phyloP scores from a whole-genome alignment of 2,113 vertebrate species.

The Otolemur garnettii region DNA sequence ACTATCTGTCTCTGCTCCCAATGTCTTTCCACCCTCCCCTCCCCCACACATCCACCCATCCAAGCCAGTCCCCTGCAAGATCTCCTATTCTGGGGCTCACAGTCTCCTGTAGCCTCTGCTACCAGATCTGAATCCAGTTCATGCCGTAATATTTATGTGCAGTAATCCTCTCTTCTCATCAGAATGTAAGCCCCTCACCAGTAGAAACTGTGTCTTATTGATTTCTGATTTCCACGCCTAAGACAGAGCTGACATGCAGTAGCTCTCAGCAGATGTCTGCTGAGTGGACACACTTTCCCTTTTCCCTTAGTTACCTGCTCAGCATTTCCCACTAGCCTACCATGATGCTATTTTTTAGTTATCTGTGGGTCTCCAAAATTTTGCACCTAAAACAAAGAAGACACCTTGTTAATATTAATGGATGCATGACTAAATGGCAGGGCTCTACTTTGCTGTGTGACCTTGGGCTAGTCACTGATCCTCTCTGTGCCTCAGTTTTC shows the following conservation, averaged over 20 bases:
- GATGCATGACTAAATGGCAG: background rate
- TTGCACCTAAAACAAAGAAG: background rate
- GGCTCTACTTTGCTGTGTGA: background rate
- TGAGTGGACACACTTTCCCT: background rate
- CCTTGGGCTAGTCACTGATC: background rate
- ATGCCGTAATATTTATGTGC: background rate
- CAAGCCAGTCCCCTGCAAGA: background rate
- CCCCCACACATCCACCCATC: background rate
- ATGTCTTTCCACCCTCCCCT: too few relatives aligned
- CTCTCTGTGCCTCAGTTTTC: background rate
- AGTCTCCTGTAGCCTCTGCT: background rate
- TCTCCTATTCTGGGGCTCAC: background rate
- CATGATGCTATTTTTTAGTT: background rate
- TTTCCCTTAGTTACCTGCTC: background rate
- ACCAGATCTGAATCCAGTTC: background rate
- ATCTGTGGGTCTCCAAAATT: background rate
- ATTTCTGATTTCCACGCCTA: background rate
- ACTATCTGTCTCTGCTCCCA: background rate
- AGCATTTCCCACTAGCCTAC: background rate
- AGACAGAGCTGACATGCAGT: background rate
- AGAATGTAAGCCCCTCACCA: background rate
- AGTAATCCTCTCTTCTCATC: too few relatives aligned
- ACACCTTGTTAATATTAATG: background rate
- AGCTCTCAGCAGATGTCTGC: background rate
- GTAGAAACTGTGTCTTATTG: background rate